phyloP scores from a whole-genome alignment of 2,888 invertebrate genomes.

The Maniola hyperantus region DNA sequence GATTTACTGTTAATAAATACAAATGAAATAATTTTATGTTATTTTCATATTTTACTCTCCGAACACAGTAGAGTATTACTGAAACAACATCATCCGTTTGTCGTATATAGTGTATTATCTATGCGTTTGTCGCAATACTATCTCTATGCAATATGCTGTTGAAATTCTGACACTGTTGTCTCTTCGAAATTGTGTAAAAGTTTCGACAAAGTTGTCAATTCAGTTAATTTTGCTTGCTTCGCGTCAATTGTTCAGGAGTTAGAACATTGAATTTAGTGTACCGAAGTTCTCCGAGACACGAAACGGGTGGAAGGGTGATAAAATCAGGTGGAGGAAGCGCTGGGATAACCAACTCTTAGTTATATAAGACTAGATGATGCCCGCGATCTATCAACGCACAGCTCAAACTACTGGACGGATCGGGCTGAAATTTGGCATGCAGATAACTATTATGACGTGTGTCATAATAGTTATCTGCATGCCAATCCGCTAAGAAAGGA shows the following conservation, averaged over 20 bases:
- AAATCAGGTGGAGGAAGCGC: too few relatives aligned
- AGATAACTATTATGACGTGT: too few relatives aligned
- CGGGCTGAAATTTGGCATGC: too few relatives aligned
- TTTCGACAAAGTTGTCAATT: constrained; percentile 20
- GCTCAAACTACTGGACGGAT: too few relatives aligned
- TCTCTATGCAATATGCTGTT: constrained; percentile 24
- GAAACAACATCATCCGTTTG: constrained; percentile 9
- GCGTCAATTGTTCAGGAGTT: constrained; percentile 14
- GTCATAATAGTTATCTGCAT: too few relatives aligned
- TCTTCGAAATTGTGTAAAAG: constrained; percentile 5
- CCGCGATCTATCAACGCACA: too few relatives aligned
- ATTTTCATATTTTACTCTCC: background rate
- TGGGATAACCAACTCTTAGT: too few relatives aligned
- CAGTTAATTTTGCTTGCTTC: constrained; percentile 17
- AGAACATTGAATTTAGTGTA: constrained; percentile 7
- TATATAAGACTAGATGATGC: too few relatives aligned
- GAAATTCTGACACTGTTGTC: constrained; percentile 10
- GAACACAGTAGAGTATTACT: background rate
- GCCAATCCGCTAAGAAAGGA: too few relatives aligned
- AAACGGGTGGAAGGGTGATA: background rate
- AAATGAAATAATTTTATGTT: background rate
- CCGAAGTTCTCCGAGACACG: background rate
- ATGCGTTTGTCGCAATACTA: too few relatives aligned
- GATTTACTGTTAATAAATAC: background rate
- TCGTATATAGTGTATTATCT: too few relatives aligned